Evolutionary conservation across 1,140 invertebrate genomes (phyloP), one percentile per base, ranked within the genome.

Genomic region (Drosophila kurseongensis): DNA sequence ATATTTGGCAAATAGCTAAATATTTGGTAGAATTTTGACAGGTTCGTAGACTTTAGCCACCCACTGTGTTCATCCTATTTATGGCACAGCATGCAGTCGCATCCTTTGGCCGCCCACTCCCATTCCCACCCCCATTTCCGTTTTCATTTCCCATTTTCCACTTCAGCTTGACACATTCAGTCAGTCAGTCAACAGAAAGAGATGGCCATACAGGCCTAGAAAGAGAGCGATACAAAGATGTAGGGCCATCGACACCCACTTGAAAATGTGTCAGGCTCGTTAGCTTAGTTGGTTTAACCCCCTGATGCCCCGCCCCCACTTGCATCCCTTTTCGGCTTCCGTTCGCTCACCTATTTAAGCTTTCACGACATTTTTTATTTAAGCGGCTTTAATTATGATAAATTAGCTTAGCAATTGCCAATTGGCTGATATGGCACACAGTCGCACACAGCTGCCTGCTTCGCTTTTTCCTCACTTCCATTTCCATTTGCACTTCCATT

Each of bases 331-430:
- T 18, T 50, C 9, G 6, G 16, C 52, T 40, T 68, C 47, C 65
- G 40, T 44, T 29, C 32, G 35, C 40, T 62, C 42, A 23, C 44
- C 42, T 42, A 48, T 41, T 40, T 65, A 35, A 35, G 44, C 36
- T 29, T 40, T 55, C 13, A 13, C 45, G 35, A 29, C 60, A 56
- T 23, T n/a, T 50, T 54, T 65, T 32, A 7, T 47, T 65, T 58
- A 45, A 75, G 72, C 54, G 60, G 47, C 73, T 76, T 75, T 75
- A 75, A 75, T 75, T 75, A 59, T 75, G 59, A 75, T 75, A 75
- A 75, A 75, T 66, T 75, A 44, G 72, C 52, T 36, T 40, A 75
- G 50, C 72, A 65, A 48, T 47, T 55, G 41, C 50, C 65, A 36
- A 50, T 36, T 44, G 40, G 16, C 41, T 16, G 41, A 36, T 63